Evolutionary conservation across 2,888 invertebrate genomes (phyloP), one percentile per base, ranked within the genome.

Genomic region (Agapostemon virescens): DNA sequence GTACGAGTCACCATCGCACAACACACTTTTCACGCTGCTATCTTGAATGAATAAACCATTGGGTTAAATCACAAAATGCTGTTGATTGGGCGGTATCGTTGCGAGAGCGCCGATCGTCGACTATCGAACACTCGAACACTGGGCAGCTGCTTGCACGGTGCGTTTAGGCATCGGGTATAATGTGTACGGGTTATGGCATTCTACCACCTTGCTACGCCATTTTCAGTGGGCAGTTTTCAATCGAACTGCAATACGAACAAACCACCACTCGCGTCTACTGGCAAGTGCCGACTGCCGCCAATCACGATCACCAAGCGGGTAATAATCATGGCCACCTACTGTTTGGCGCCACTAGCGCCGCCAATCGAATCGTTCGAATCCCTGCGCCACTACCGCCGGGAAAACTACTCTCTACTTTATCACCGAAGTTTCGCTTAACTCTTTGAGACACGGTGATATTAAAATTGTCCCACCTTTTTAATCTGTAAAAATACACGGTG

Each of bases 241-340:
- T 73, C 81, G 84, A 79, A 80, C 69, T 69, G 73, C 61, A 61
- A 42, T 74, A 76, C 55, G 63, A 13, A 81, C 63, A 9, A 63
- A 81, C 84, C 79, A 84, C 88, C 87, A 75, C 76, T 74, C 88
- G 77, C 86, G 86, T 86, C 79, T 80, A 82, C 87, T 88, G 88
- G 85, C 90, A 77, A 88, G 74, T 87, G 88, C 85, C 89, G 87
- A 90, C 90, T 90, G 88, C 82, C 83, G 85, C 84, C 83, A 83
- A 79, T 84, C 79, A 79, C 61, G 74, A 71, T 45, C 79, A 68
- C 70, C 75, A 68, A 66, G 5, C 61, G 69, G 26, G 74, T 66
- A 67, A 77, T 64, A 74, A 23, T 69, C 69, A 74, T 75, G 79
- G 82, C 82, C 42, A 30, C 64, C 33, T 63, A 1, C 26, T 30